These are phyloP conservation scores for Leucophenga varia DNA, from an alignment of 1,140 invertebrate genomes.

Conservation along the genomic window DNA sequence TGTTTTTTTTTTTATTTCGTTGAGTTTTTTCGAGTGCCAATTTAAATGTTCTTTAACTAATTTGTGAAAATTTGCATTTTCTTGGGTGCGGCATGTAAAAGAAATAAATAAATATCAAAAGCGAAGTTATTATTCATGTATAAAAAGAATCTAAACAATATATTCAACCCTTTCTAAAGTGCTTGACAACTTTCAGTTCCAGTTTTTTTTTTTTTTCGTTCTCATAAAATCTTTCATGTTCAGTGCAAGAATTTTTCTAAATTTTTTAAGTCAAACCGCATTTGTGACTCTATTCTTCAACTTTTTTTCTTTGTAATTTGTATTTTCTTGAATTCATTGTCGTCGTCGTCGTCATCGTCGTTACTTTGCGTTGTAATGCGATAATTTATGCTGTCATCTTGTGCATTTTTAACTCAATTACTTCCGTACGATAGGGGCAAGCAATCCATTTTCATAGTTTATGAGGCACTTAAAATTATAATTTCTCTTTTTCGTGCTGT, in stretches of 20 bases:
- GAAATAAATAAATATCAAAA: too few relatives aligned
- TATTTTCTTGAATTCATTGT: too few relatives aligned
- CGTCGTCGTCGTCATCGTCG: too few relatives aligned
- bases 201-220: too few relatives aligned
- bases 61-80: too few relatives aligned
- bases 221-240: too few relatives aligned
- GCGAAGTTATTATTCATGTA: too few relatives aligned
- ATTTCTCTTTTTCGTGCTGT: slow-evolving; percentile 14
- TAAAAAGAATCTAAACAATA: slow-evolving; percentile 16
- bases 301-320: slow-evolving; percentile 7
- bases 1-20: too few relatives aligned
- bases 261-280: slow-evolving; percentile 31
- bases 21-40: slow-evolving; percentile 38
- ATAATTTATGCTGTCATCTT: slow-evolving; percentile 54
- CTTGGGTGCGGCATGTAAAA: too few relatives aligned
- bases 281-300: slow-evolving; percentile 45
- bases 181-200: too few relatives aligned
- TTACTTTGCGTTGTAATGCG: slow-evolving; percentile 13
- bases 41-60: too few relatives aligned
- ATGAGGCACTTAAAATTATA: slow-evolving; percentile 39
- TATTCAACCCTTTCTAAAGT: slow-evolving; percentile 8
- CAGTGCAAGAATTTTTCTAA: too few relatives aligned
- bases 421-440: slow-evolving; percentile 41
- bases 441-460: slow-evolving; percentile 48
- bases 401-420: slow-evolving; percentile 53